Conservation (phyloP, 2,888 invertebrate species). For the Celastrina argiolus region DNA sequence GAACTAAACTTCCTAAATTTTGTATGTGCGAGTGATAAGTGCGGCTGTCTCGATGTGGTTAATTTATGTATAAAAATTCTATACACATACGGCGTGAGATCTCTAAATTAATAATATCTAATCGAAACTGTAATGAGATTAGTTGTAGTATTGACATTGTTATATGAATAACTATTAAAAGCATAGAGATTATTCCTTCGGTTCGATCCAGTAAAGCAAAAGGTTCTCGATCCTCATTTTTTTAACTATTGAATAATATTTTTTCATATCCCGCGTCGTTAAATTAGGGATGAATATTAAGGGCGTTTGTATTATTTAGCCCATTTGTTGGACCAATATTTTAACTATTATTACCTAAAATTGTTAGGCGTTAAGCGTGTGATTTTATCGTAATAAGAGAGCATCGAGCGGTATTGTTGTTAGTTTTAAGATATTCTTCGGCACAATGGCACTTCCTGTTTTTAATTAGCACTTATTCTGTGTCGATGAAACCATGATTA, state of each 20-base stretch:
- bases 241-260: constrained; percentile 77
- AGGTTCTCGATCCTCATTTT: constrained; percentile 75
- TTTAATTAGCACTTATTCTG: constrained; percentile 78
- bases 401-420: constrained; percentile 77
- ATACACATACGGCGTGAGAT: constrained; percentile 61
- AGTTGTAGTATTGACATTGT: constrained; percentile 77
- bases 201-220: constrained; percentile 61
- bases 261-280: constrained; percentile 77
- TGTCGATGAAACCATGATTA: constrained; percentile 76
- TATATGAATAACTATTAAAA: constrained; percentile 72
- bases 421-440: constrained; percentile 76
- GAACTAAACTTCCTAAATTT: constrained; percentile 46
- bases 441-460: constrained; percentile 78
- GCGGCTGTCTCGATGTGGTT: constrained; percentile 72
- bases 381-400: constrained; percentile 77
- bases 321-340: constrained; percentile 79
- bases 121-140: constrained; percentile 76
- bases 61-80: constrained; percentile 55
- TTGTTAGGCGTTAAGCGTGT: constrained; percentile 78
- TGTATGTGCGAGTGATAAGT: constrained; percentile 62
- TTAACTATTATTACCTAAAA: constrained; percentile 78
- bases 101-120: constrained; percentile 70
- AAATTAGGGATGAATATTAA: constrained; percentile 78
- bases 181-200: constrained; percentile 72
- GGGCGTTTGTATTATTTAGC: constrained; percentile 79